A percentile compares a stretch with the other conserved stretches of the same genome.
These are phyloP conservation scores for Laticauda colubrina DNA, from an alignment of 2,113 vertebrate species.

Conservation along the genomic window DNA sequence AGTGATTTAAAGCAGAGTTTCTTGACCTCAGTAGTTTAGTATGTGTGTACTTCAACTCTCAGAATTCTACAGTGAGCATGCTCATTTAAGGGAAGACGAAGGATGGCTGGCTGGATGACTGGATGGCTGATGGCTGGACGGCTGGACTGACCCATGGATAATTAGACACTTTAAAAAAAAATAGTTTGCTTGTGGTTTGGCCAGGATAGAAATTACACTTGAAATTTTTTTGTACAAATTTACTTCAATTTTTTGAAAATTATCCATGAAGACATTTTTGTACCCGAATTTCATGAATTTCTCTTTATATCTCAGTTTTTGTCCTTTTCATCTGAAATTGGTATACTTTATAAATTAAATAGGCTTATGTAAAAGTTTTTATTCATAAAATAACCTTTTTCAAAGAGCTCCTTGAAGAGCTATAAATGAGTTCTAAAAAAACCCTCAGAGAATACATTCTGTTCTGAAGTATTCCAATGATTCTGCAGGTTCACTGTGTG, in stretches of 20 bases:
- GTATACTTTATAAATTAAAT: slow-evolving; percentile 29
- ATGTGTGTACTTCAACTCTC: neutral
- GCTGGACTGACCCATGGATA: neutral
- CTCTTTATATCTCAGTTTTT: neutral
- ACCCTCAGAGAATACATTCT: slow-evolving; percentile 11
- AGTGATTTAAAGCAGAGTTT: neutral
- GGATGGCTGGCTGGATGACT: neutral
- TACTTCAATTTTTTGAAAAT: slow-evolving; percentile 16
- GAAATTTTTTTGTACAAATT: slow-evolving; percentile 29
- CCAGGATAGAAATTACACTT: slow-evolving; percentile 20
- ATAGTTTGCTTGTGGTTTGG: neutral
- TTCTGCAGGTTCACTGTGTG: neutral
- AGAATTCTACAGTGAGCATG: neutral
- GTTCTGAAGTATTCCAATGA: slow-evolving; percentile 5
- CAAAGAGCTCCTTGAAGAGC: neutral
- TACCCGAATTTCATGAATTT: slow-evolving; percentile 15
- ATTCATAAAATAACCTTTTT: slow-evolving; percentile 24
- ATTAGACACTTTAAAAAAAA: fast-evolving
- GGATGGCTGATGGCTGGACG: neutral
- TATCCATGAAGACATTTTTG: slow-evolving; percentile 13
- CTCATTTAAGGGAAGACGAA: neutral
- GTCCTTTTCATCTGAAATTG: slow-evolving; percentile 32
- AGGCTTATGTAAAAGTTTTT: slow-evolving; percentile 12
- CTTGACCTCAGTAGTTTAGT: neutral
- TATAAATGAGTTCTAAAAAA: slow-evolving; percentile 49